Conservation (phyloP, 1,140 invertebrate species). For the Pseudomyrmex pallidus region DNA sequence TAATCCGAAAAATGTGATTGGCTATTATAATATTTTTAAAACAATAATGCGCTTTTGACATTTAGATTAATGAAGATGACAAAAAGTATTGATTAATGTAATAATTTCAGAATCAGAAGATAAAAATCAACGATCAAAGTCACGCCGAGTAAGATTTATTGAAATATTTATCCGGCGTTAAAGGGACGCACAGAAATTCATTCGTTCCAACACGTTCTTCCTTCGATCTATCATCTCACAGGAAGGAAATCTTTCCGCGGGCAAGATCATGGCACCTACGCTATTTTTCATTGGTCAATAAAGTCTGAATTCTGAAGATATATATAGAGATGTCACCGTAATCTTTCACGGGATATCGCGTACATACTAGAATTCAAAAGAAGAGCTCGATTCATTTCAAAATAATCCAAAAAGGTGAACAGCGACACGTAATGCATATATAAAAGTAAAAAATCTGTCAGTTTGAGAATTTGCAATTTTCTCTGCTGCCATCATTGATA, state of each 20-base stretch:
- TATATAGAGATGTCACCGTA: slow-evolving; percentile 23
- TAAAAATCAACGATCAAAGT: slow-evolving; percentile 10
- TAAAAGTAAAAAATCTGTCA: background rate
- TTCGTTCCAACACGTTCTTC: slow-evolving; percentile 49
- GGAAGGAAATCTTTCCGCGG: slow-evolving; percentile 49
- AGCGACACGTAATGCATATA: background rate
- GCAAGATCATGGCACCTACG: slow-evolving; percentile 27
- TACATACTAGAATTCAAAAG: slow-evolving; percentile 13
- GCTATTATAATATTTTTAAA: background rate
- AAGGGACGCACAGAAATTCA: slow-evolving; percentile 48
- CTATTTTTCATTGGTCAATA: slow-evolving; percentile 55
- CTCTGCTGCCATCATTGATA: background rate
- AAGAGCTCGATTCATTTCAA: slow-evolving; percentile 5
- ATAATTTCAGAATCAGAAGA: slow-evolving; percentile 21
- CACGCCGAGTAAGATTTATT: slow-evolving; percentile 57
- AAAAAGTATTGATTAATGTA: background rate
- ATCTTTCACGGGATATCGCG: slow-evolving; percentile 39
- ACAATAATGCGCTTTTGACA: background rate
- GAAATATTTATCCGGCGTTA: slow-evolving; percentile 57
- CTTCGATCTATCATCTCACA: slow-evolving; percentile 44
- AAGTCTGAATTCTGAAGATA: slow-evolving; percentile 53
- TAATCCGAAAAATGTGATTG: background rate
- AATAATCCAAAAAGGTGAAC: background rate
- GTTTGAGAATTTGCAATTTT: background rate
- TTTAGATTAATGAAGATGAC: background rate